Conservation (phyloP, 35 echinoderm and acorn worm genomes). For the Acanthaster planci region DNA sequence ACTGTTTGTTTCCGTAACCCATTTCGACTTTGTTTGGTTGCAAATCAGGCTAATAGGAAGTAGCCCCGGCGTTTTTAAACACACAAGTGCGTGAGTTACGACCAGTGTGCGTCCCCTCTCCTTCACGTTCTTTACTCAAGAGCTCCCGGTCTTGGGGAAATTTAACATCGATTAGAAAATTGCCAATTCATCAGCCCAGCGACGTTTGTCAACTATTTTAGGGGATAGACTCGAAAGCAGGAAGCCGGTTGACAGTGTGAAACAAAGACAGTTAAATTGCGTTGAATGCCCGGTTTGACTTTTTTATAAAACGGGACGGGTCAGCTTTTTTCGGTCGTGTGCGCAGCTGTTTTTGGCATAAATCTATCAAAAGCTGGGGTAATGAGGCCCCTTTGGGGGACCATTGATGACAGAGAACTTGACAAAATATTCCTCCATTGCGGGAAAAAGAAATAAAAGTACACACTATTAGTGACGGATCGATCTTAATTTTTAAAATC, state of each 20-base stretch:
- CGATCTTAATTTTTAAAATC: no score
- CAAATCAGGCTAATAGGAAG: constrained; percentile 8
- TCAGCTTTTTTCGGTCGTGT: neutral
- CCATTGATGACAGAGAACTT: no score
- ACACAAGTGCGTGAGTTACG: constrained; percentile 21
- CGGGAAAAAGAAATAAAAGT: no score
- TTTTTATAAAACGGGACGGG: no score
- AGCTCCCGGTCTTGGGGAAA: neutral
- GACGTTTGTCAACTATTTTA: no score
- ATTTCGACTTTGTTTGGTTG: constrained; percentile 24
- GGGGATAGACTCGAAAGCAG: neutral
- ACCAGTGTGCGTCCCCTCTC: neutral
- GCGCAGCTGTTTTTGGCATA: constrained; percentile 14
- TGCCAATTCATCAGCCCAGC: constrained; percentile 6
- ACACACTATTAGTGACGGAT: no score
- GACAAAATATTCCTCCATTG: no score
- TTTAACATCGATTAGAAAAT: constrained; percentile 23
- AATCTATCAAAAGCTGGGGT: neutral
- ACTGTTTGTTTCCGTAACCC: constrained; percentile 13
- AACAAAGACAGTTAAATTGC: constrained; percentile 16
- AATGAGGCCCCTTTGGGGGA: no score
- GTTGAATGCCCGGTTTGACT: no score
- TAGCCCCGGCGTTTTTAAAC: constrained; percentile 3
- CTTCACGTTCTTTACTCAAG: no score
- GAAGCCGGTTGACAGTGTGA: neutral